Evolutionary conservation across 2,888 invertebrate species (phyloP), one percentile per base, ranked within the genome.

Genomic region (Meliscaeva auricollis): DNA sequence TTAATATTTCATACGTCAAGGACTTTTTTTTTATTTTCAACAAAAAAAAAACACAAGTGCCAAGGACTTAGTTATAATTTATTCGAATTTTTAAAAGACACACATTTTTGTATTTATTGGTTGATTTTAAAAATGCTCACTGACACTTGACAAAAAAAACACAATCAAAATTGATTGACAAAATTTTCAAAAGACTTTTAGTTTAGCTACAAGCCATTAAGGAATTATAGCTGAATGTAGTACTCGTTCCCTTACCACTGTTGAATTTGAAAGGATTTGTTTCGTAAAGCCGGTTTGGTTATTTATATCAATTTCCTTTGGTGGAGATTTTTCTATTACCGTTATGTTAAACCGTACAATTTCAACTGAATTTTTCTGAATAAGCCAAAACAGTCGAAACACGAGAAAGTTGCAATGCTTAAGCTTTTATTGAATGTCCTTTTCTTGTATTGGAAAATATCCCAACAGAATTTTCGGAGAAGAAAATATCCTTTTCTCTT

Each of bases 251-350:
- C 41, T 30, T 52, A 69, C 68, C 54, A 54, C 75, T 62, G 54
- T 70, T 77, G 48, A 44, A 58, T 52, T 41, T n/a, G 30, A 44
- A 66, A 72, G 20, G 52, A 76, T 68, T 68, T 9, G 26, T 72
- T 72, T 84, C 84, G 84, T 80, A 84, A 84, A 76, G 80, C 84
- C 84, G 84, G 84, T 48, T 58, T 17, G 9, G 54, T 5, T 41
- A 22, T 6, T n/a, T 50, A 9, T 15, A 13, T 15, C 6, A 46
- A 11, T 15, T 58, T 66, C 32, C n/a, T 50, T 48, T 20, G 26
- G 4, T 13, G 26, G 41, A 79, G 69, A 64, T 52, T 56, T 52
- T 56, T 15, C 35, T 64, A 13, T 69, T 32, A 66, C 75, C 80
- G 80, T 32, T 76, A 54, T 38, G 66, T 60, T 56, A 15, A 76